Evolutionary conservation across 2,888 invertebrate species (phyloP), one percentile per base, ranked within the genome.

Genomic region (Dryococelus australis): DNA sequence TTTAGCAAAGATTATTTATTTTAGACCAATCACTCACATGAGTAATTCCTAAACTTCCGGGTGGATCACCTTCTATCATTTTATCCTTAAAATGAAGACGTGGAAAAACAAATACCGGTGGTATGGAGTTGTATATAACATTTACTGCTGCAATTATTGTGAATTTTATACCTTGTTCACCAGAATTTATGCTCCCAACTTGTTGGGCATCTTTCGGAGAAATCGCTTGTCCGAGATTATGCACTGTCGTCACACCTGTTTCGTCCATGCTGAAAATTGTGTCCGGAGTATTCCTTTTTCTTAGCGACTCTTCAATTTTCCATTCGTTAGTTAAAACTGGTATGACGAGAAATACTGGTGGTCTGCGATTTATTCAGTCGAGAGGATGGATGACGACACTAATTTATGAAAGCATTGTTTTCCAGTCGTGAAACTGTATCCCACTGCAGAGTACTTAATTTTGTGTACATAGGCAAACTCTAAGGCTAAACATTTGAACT

Each of bases 1-100:
- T 87, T 89, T 84, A 81, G 88, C 86, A 86, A 90, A 90, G 51
- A 89, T 86, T 86, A 26, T 65, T 43, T 86, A 90, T 89, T 81
- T 90, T 91, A 79, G 90, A 90, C 91, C 91, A 91, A n/a, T 91
- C 91, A 9, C 89, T 90, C 85, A 89, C 89, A 88, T 90, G 89
- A 13, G 89, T 89, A 51, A 51, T 88, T 47, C 90, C 89, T 35
- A 90, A 13, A 35, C 89, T 87, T 87, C 90, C 89, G 16, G 89
- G 89, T 84, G 90, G 89, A 88, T 89, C 90, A 86, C 89, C 86
- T 89, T 89, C 89, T 24, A 89, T 84, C 89, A 90, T 89, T 26
- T 90, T 89, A 51, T 90, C 90, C 43, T 16, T 65, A 24, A 65
- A 65, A n/a, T 65, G n/a, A 24, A 65, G 12, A 65, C n/a, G n/a